phyloP scores from a whole-genome alignment of 2,888 invertebrate genomes.

The Patella depressa region DNA sequence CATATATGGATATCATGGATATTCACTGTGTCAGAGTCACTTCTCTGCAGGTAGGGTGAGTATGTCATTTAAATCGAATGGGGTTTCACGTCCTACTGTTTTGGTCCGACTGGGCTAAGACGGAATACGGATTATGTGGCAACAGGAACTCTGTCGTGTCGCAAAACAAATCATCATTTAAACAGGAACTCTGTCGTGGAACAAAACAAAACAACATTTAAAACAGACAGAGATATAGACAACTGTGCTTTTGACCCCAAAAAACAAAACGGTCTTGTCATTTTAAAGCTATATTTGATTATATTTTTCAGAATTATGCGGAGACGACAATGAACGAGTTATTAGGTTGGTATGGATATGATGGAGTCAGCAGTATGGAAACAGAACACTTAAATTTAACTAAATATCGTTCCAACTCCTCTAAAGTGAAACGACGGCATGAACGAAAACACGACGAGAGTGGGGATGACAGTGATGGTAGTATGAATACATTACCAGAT shows the following conservation, averaged over 20 bases:
- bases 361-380: slow-evolving; percentile 71
- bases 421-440: slow-evolving; percentile 14
- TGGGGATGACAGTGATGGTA: slow-evolving; percentile 26
- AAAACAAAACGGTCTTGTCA: neutral
- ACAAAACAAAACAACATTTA: too few relatives aligned
- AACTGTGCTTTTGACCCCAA: neutral
- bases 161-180: too few relatives aligned
- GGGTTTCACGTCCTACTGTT: too few relatives aligned
- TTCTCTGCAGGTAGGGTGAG: too few relatives aligned
- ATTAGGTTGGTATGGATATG: slow-evolving; percentile 92
- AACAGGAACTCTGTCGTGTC: too few relatives aligned
- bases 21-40: too few relatives aligned
- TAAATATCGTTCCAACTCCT: slow-evolving; percentile 21
- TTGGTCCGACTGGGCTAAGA: too few relatives aligned
- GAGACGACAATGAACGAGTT: slow-evolving; percentile 94
- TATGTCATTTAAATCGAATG: too few relatives aligned
- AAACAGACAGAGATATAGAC: too few relatives aligned
- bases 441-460: neutral
- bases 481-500: neutral
- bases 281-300: neutral
- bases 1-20: too few relatives aligned
- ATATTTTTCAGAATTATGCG: slow-evolving; percentile 82
- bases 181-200: too few relatives aligned
- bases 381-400: slow-evolving; percentile 11
- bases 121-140: too few relatives aligned